Evolutionary conservation across 2,888 invertebrate genomes (phyloP), one percentile per base, ranked within the genome.

Genomic region (Asteroscopus sphinx): DNA sequence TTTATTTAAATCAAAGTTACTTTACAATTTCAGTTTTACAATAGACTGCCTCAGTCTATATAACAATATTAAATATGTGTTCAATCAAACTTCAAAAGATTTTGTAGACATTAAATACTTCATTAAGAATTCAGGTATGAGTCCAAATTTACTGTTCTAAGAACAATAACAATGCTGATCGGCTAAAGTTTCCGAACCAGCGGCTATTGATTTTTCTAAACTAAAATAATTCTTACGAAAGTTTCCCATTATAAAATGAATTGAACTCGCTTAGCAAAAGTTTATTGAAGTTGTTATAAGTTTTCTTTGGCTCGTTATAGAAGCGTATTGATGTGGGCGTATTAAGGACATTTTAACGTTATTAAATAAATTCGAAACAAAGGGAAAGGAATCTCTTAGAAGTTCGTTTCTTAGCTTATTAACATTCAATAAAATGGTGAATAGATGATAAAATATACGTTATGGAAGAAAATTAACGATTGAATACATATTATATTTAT

Each of bases 201-300:
- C 35, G 42, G 30, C 48, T 74, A 73, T 75, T 68, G 70, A 71
- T 72, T 74, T 77, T 68, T 47, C 17, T 39, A 57, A 61, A 61
- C 71, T 69, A 68, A 67, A 72, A 72, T 68, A 74, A 68, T 76
- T 57, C 62, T 68, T 45, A 48, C 21, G 4, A 68, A 78, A 68
- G 49, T 76, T 66, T 42, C 17, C 61, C 49, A 65, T 73, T 60
- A 61, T 55, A 69, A 48, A 59, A 69, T 54, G 53, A 73, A 65
- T 59, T 67, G 52, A 70, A 70, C 59, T 66, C 46, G 54, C 55
- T 58, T 61, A 67, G 57, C 32, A 30, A 70, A 73, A 76, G 65
- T 76, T 67, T 75, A 54, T 61, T 65, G 36, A 44, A 66, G 66
- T 68, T 77, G 72, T 81, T 81, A 70, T 55, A 81, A 80, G 68